Conservation (phyloP, 2,113 vertebrate genomes). For the Coptodon bakossiorum region DNA sequence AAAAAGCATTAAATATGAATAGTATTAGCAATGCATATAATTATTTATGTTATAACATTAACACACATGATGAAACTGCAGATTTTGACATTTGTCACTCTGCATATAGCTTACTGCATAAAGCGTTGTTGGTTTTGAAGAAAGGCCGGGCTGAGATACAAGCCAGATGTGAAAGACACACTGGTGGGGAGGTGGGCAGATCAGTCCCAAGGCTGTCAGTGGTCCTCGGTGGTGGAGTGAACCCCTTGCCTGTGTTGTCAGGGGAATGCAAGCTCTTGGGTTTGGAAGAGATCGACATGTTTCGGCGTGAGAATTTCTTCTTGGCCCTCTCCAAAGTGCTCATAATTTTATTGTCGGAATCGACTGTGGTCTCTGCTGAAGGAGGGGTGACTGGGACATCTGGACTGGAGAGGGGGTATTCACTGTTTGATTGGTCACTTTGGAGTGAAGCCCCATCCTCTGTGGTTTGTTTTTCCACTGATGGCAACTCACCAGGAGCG, state of each 20-base stretch:
- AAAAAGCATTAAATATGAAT: background rate
- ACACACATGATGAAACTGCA: background rate
- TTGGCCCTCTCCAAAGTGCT: slow-evolving; percentile 70
- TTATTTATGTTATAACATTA: background rate
- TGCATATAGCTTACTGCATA: slow-evolving; percentile 6
- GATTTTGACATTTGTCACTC: background rate
- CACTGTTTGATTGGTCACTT: slow-evolving; percentile 11
- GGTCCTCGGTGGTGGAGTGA: background rate
- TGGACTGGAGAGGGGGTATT: slow-evolving; percentile 26
- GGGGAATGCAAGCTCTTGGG: slow-evolving; percentile 35
- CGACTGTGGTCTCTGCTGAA: background rate
- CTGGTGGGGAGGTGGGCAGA: background rate
- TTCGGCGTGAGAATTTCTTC: slow-evolving; percentile 55
- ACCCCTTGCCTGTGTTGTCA: background rate
- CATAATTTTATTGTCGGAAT: slow-evolving; percentile 42
- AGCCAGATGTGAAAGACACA: slow-evolving; percentile 36
- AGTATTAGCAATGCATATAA: background rate
- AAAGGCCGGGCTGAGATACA: slow-evolving; percentile 62
- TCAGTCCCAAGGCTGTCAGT: background rate
- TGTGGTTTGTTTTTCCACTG: background rate
- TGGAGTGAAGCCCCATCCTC: slow-evolving; percentile 7
- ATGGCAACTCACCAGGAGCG: slow-evolving; percentile 11
- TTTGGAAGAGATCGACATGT: slow-evolving; percentile 41
- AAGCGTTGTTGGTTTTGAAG: slow-evolving; percentile 19
- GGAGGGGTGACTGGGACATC: slow-evolving; percentile 38